Percentiles rank a stretch among this genome's conserved stretches.
Evolutionary conservation across 92 coral and sea anemone species (phyloP).

Genomic region (Siderastrea siderea): DNA sequence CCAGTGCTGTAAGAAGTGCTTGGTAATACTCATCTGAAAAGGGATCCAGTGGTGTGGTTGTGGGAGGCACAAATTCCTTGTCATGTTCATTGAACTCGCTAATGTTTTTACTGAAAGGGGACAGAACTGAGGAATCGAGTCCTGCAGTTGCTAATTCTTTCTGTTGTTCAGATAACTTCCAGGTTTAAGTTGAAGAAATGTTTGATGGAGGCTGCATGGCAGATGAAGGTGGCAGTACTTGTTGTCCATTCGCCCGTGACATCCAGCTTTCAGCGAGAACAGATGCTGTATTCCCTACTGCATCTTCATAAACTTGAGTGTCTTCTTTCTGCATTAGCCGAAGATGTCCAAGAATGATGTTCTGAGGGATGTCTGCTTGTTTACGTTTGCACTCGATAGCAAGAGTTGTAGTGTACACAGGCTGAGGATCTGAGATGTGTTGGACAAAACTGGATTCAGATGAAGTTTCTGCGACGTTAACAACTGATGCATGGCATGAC

Average conservation of each 20-base stretch:
- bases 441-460: not conserved
- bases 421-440: conserved; percentile 8
- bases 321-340: not conserved
- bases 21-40: conserved; percentile 12
- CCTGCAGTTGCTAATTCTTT: conserved; percentile 51
- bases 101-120: conserved; percentile 35
- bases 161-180: conserved; percentile 45
- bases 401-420: conserved; percentile 13
- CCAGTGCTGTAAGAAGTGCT: conserved; percentile 28
- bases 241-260: conserved; percentile 1
- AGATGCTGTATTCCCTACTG: conserved; percentile 10
- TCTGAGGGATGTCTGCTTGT: not conserved
- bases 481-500: too few relatives aligned
- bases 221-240: not conserved
- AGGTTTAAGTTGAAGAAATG: conserved; percentile 26
- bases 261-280: not conserved
- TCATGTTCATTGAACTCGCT: conserved; percentile 11
- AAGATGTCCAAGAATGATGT: conserved; percentile 25
- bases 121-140: conserved; percentile 61
- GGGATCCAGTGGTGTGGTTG: not conserved
- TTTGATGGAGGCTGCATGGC: not conserved
- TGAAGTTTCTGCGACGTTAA: not conserved
- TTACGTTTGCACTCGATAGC: conserved; percentile 27
- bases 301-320: conserved; percentile 18
- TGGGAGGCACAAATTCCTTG: conserved; percentile 6